These are phyloP conservation scores for Pteropus rufus DNA, from an alignment of 2,797 vertebrate genomes.

Conservation along the genomic window DNA sequence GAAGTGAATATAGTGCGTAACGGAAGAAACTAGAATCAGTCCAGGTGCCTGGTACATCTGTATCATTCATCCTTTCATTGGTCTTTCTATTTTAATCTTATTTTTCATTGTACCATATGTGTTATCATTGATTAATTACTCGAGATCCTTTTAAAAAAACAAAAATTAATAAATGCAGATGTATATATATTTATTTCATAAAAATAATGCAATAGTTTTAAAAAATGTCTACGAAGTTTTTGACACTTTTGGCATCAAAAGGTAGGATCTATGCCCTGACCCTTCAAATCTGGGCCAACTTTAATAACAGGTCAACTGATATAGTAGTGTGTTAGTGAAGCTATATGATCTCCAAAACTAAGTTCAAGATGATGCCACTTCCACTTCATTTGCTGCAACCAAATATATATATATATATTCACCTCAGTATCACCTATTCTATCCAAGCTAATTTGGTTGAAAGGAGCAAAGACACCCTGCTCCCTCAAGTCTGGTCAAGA, in stretches of 20 bases:
- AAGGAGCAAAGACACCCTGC: not conserved
- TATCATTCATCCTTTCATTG: not conserved
- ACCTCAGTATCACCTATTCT: not conserved
- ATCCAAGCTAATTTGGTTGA: constrained; percentile 1
- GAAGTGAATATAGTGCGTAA: not conserved
- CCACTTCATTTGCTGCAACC: not conserved
- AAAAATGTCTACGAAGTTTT: not conserved
- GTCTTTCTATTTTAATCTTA: not conserved
- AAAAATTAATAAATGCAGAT: not conserved
- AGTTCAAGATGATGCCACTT: not conserved
- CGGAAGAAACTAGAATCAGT: not conserved
- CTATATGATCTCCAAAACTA: not conserved
- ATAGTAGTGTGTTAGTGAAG: not conserved
- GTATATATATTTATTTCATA: not conserved
- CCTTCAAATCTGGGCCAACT: not conserved
- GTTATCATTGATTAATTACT: not conserved
- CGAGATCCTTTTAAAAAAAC: not conserved
- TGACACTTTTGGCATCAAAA: not conserved
- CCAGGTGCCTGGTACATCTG: not conserved
- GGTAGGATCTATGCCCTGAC: not conserved
- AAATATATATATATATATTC: no score
- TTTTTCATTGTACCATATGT: not conserved
- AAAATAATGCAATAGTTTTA: not conserved
- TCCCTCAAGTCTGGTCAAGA: not conserved
- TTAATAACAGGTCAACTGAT: not conserved